A percentile compares a stretch with the other conserved stretches of the same genome.
Evolutionary conservation across 2,888 invertebrate genomes (phyloP).

Genomic region (Coenonympha glycerion): DNA sequence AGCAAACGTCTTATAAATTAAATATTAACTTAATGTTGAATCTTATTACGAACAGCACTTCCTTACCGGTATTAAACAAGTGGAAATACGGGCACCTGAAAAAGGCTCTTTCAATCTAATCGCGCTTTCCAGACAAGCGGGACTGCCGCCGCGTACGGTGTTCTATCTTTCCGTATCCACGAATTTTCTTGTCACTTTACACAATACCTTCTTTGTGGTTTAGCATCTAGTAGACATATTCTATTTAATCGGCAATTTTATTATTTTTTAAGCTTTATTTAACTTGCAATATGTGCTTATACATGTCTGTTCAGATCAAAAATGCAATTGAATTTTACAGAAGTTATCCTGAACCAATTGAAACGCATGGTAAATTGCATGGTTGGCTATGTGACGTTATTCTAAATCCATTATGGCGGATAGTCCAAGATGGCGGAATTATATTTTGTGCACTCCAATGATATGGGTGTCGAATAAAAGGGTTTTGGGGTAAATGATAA

Average conservation of each 20-base stretch:
- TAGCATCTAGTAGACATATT: neutral
- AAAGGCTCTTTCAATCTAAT: slow-evolving; percentile 19
- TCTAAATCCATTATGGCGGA: too few relatives aligned
- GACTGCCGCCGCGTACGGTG: slow-evolving; percentile 11
- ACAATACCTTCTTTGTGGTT: neutral
- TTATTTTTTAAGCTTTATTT: neutral
- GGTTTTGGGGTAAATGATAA: too few relatives aligned
- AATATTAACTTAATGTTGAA: neutral
- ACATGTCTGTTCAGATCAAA: neutral
- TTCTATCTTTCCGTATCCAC: slow-evolving; percentile 12
- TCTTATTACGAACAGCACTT: neutral
- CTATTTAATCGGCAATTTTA: neutral
- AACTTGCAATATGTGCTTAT: neutral
- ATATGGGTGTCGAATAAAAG: too few relatives aligned
- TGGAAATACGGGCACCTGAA: slow-evolving; percentile 5
- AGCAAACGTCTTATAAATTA: too few relatives aligned
- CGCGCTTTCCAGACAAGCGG: slow-evolving; percentile 11
- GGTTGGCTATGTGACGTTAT: too few relatives aligned
- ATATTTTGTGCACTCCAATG: too few relatives aligned
- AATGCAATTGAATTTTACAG: neutral
- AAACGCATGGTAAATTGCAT: too few relatives aligned
- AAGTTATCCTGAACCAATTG: too few relatives aligned
- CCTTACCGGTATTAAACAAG: slow-evolving; percentile 1
- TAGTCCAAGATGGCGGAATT: too few relatives aligned
- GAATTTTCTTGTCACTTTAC: neutral